A percentile compares a stretch with the other conserved stretches of the same genome.
Conservation (phyloP, 2,797 vertebrate species). For the Sphenodon punctatus region DNA sequence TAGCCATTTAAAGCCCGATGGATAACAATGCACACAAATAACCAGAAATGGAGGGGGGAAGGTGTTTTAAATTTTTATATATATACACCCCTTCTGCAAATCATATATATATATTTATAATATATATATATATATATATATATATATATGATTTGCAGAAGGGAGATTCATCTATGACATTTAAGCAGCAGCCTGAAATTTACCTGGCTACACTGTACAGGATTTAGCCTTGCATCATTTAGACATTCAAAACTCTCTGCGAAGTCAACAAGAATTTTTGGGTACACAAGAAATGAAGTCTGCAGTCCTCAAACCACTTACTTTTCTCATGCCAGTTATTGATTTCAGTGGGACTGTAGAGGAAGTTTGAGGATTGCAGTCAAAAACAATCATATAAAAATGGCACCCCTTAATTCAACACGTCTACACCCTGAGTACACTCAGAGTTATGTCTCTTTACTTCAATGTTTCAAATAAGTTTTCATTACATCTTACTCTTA, state of each 20-base stretch:
- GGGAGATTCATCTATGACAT: background rate
- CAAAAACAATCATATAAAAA: too few species aligned
- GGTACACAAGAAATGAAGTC: fast-evolving
- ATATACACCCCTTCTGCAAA: too few species aligned
- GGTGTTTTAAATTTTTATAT: too few species aligned
- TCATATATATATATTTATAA: too few species aligned
- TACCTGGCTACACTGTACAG: constrained; percentile 16
- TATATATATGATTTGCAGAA: constrained; percentile 19
- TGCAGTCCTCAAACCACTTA: too few species aligned
- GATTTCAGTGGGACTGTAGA: too few species aligned
- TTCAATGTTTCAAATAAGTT: background rate
- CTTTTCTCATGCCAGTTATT: too few species aligned
- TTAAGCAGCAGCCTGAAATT: constrained; percentile 36
- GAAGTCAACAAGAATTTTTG: constrained; percentile 4
- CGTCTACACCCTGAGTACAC: background rate
- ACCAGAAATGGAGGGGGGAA: too few species aligned
- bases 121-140: too few species aligned
- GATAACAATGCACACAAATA: constrained; percentile 35
- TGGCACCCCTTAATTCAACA: background rate
- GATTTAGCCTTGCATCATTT: constrained; percentile 18
- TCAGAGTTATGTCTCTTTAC: background rate
- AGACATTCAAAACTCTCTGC: background rate
- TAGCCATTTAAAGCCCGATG: constrained; percentile 52
- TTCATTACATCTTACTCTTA: background rate
- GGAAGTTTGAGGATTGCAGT: too few species aligned